These are phyloP conservation scores for Gandaritis pyraliata DNA, from an alignment of 2,888 invertebrate genomes.

Conservation along the genomic window DNA sequence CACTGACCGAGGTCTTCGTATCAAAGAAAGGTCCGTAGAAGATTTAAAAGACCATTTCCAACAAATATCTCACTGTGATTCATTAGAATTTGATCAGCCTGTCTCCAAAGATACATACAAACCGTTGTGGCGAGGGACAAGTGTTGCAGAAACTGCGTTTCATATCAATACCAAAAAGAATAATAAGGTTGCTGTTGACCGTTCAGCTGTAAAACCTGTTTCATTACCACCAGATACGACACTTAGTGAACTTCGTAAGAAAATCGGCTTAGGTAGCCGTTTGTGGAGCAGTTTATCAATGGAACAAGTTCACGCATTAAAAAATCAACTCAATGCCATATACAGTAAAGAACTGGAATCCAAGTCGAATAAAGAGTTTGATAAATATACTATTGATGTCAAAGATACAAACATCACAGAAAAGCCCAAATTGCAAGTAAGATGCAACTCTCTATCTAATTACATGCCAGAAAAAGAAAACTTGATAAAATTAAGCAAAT, in stretches of 20 bases:
- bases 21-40: conserved; percentile 94
- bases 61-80: conserved; percentile 84
- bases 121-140: conserved; percentile 92
- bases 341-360: conserved; percentile 86
- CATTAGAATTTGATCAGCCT: conserved; percentile 69
- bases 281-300: conserved; percentile 93
- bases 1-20: conserved; percentile 89
- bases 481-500: conserved; percentile 74
- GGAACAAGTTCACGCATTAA: conserved; percentile 92
- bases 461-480: conserved; percentile 61
- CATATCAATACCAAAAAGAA: conserved; percentile 86
- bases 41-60: conserved; percentile 92
- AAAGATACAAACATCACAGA: conserved; percentile 63
- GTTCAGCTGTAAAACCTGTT: conserved; percentile 56
- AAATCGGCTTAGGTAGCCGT: conserved; percentile 88
- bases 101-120: conserved; percentile 89
- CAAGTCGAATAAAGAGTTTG: conserved; percentile 65
- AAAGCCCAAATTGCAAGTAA: conserved; percentile 79
- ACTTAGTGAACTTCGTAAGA: conserved; percentile 73
- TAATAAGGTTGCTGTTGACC: conserved; percentile 69
- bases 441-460: conserved; percentile 84
- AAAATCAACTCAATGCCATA: conserved; percentile 91
- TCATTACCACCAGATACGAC: conserved; percentile 69
- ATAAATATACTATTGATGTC: conserved; percentile 87
- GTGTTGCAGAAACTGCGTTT: conserved; percentile 91